These are phyloP conservation scores for Erynnis tages DNA, from an alignment of 2,888 invertebrate species.

Conservation along the genomic window DNA sequence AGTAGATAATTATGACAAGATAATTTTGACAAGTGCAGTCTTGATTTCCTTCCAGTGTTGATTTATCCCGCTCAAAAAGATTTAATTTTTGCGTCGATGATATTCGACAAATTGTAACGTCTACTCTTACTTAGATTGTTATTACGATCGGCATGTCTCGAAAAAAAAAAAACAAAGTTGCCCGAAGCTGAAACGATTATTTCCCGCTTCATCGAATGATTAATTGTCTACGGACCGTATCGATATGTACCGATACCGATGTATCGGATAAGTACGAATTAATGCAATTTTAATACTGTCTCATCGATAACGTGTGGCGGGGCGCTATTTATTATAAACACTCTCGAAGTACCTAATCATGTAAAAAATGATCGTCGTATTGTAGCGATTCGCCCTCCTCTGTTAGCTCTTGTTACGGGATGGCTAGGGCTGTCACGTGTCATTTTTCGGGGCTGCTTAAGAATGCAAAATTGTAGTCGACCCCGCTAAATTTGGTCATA, in stretches of 20 bases:
- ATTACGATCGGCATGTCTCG: not conserved
- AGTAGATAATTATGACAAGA: no score
- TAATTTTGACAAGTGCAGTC: no score
- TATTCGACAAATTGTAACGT: not conserved
- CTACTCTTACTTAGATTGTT: slow-evolving; percentile 5
- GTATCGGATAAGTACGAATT: slow-evolving; percentile 41
- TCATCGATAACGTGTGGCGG: slow-evolving; percentile 44
- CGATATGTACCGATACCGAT: slow-evolving; percentile 32
- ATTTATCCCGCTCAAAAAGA: no score
- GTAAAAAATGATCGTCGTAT: slow-evolving; percentile 46
- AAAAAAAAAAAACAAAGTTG: slow-evolving; percentile 23
- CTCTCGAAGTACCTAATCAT: slow-evolving; percentile 45
- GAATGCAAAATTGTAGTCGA: no score
- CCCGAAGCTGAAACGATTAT: slow-evolving; percentile 29
- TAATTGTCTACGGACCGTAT: slow-evolving; percentile 33
- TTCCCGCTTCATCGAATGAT: slow-evolving; percentile 38
- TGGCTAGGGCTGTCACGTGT: slow-evolving; percentile 12
- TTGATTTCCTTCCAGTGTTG: no score
- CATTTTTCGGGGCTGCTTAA: no score
- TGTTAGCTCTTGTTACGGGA: slow-evolving; percentile 41
- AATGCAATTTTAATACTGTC: slow-evolving; percentile 56
- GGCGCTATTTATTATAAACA: slow-evolving; percentile 50
- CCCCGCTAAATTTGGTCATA: no score
- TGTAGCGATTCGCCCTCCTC: slow-evolving; percentile 43
- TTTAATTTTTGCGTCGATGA: no score